Percentiles rank a stretch among this genome's conserved stretches.
Conservation (phyloP, 2,888 invertebrate genomes). For the Philopedon plagiatum region DNA sequence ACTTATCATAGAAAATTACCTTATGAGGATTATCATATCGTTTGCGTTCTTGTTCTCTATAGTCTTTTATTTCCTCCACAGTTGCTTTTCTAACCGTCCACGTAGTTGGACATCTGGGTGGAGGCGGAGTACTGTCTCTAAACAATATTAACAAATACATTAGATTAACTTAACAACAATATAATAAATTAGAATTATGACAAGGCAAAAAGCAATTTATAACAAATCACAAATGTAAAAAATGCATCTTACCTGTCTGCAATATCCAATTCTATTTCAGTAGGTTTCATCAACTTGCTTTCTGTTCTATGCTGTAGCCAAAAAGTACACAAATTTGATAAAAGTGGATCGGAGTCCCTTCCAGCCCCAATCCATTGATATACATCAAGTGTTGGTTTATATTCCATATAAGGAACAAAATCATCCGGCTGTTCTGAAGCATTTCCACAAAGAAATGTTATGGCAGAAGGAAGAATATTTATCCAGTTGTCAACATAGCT, state of each 20-base stretch:
- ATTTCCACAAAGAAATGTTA: slow-evolving; percentile 88
- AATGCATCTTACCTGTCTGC: slow-evolving; percentile 55
- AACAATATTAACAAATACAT: no score
- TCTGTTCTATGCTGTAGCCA: slow-evolving; percentile 81
- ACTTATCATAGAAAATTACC: slow-evolving; percentile 25
- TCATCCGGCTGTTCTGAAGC: slow-evolving; percentile 86
- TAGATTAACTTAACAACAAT: no score
- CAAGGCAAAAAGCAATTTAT: no score
- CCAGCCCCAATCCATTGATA: slow-evolving; percentile 97
- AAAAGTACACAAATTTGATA: slow-evolving; percentile 82
- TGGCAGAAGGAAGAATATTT: slow-evolving; percentile 81
- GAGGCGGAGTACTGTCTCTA: slow-evolving; percentile 70
- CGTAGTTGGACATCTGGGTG: slow-evolving; percentile 78
- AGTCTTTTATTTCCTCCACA: slow-evolving; percentile 81
- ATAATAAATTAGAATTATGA: no score
- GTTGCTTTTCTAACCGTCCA: slow-evolving; percentile 89
- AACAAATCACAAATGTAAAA: no score
- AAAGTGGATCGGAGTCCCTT: slow-evolving; percentile 86
- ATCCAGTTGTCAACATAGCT: slow-evolving; percentile 81
- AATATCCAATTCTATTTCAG: slow-evolving; percentile 64
- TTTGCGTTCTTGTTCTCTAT: slow-evolving; percentile 84
- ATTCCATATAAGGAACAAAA: slow-evolving; percentile 91
- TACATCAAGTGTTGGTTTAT: slow-evolving; percentile 79
- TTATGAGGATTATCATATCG: slow-evolving; percentile 92
- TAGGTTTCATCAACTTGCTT: slow-evolving; percentile 59